These are phyloP conservation scores for Nothocercus nigrocapillus DNA, from an alignment of 2,113 vertebrate genomes.

Conservation along the genomic window DNA sequence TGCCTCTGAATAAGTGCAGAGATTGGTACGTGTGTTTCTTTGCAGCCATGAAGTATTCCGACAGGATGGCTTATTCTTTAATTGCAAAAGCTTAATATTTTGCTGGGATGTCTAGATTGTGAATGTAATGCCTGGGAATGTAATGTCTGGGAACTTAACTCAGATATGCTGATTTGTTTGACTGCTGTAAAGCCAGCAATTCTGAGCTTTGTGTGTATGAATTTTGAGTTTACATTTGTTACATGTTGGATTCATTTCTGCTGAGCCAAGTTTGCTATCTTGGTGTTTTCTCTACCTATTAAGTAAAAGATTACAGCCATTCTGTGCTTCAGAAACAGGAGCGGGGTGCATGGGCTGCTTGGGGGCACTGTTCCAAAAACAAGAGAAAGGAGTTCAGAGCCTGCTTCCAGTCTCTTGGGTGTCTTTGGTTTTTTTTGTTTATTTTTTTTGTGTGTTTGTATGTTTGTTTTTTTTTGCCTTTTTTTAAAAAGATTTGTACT, in stretches of 20 bases:
- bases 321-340: not conserved
- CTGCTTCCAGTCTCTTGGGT: not conserved
- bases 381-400: not conserved
- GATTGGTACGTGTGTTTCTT: not conserved
- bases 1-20: not conserved
- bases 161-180: not conserved
- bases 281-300: not conserved
- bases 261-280: not conserved
- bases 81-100: constrained; percentile 10
- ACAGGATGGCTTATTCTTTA: not conserved
- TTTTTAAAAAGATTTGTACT: not conserved
- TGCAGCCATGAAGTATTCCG: not conserved
- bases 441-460: no score
- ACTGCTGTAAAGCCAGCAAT: not conserved
- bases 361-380: not conserved
- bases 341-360: not conserved
- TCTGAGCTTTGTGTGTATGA: not conserved
- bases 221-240: not conserved
- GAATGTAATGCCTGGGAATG: not conserved
- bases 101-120: not conserved
- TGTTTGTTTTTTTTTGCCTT: not conserved
- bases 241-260: not conserved
- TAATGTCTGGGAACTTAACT: not conserved
- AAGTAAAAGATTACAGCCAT: not conserved
- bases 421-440: not conserved